A percentile compares a stretch with the other conserved stretches of the same genome.
Evolutionary conservation across 2,888 invertebrate species (phyloP).

Genomic region (Pseudeuparius sepicola): DNA sequence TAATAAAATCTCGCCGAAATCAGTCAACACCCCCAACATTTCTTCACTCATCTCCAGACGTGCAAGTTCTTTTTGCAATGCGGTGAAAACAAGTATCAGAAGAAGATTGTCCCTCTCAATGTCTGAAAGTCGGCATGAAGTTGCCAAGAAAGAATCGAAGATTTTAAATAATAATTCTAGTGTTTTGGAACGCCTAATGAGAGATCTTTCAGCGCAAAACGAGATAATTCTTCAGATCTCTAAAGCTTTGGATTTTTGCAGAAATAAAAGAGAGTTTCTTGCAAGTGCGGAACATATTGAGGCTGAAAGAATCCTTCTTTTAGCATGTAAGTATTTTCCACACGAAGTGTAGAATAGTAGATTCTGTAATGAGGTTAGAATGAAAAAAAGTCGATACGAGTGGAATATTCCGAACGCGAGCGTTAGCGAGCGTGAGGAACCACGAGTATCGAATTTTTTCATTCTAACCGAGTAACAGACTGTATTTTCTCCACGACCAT

Average conservation of each 20-base stretch:
- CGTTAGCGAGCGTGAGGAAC: no score
- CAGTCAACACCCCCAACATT: slow-evolving; percentile 18
- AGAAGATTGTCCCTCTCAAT: slow-evolving; percentile 16
- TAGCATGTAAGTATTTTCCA: slow-evolving; percentile 25
- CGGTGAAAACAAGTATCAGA: slow-evolving; percentile 18
- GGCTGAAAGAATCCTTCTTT: slow-evolving; percentile 25
- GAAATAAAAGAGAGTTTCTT: slow-evolving; percentile 19
- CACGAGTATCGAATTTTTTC: no score
- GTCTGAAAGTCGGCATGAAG: slow-evolving; percentile 5
- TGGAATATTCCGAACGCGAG: no score
- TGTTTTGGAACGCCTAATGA: slow-evolving; percentile 19
- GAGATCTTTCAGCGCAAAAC: slow-evolving; percentile 23
- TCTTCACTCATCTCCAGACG: slow-evolving; percentile 20
- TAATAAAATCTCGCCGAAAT: no score
- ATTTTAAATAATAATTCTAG: slow-evolving; percentile 4
- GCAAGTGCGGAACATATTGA: slow-evolving; percentile 23
- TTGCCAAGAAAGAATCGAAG: not conserved
- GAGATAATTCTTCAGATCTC: slow-evolving; percentile 25
- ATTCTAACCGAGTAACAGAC: no score
- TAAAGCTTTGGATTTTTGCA: slow-evolving; percentile 25
- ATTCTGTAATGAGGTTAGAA: no score
- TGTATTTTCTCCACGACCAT: no score
- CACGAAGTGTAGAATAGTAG: no score
- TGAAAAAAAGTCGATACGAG: no score
- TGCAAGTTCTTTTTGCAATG: slow-evolving; percentile 19